Evolutionary conservation across 2,888 invertebrate species (phyloP).

Genomic region (Tetrapedia diversipes): DNA sequence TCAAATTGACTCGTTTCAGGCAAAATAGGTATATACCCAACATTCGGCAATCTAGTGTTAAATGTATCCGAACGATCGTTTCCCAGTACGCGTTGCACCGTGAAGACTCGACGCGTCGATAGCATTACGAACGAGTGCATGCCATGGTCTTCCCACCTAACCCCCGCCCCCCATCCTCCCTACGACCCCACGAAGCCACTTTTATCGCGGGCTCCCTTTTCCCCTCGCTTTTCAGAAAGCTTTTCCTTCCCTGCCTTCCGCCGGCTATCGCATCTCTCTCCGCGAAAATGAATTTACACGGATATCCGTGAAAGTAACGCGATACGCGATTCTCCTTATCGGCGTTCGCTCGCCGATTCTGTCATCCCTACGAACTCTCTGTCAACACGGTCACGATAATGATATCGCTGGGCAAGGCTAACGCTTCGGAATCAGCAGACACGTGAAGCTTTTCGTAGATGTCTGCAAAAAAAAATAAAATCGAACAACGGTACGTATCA

Average conservation of each 20-base stretch:
- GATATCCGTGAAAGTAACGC: background rate
- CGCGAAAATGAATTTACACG: background rate
- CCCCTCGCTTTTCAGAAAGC: background rate
- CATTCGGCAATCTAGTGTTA: no score
- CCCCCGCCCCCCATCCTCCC: background rate
- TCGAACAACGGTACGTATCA: no score
- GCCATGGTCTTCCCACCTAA: slow-evolving; percentile 9
- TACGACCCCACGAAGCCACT: slow-evolving; percentile 20
- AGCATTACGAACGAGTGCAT: slow-evolving; percentile 29
- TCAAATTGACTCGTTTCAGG: no score
- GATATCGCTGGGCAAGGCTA: no score
- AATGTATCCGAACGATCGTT: slow-evolving; percentile 41
- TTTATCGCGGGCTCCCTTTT: slow-evolving; percentile 20
- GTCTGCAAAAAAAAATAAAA: no score
- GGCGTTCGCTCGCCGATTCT: background rate
- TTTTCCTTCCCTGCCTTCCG: background rate
- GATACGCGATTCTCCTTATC: slow-evolving; percentile 6
- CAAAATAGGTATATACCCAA: no score
- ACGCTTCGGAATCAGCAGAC: no score
- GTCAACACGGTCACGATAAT: background rate
- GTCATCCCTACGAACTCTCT: background rate
- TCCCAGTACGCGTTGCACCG: slow-evolving; percentile 28
- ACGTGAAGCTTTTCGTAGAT: no score
- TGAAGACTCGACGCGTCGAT: slow-evolving; percentile 34
- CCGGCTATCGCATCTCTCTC: background rate